phyloP scores from a whole-genome alignment of 2,113 vertebrate genomes.

The Oryzias javanicus region DNA sequence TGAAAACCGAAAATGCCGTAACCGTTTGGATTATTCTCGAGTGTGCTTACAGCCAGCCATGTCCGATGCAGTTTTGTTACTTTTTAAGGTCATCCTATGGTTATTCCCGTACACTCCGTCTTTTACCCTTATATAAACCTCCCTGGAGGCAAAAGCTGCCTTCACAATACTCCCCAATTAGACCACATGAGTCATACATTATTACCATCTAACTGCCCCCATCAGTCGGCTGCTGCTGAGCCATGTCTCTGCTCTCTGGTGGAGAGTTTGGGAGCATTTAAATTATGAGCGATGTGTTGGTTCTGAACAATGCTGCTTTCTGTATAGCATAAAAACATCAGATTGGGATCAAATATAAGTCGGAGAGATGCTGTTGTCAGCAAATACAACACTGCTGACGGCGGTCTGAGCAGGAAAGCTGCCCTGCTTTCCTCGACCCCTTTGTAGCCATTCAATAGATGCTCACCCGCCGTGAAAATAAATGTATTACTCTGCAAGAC shows the following conservation, averaged over 20 bases:
- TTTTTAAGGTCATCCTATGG: conserved; percentile 36
- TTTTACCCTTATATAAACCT: conserved; percentile 27
- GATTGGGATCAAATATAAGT: conserved; percentile 10
- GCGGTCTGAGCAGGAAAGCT: background rate
- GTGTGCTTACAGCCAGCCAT: conserved; percentile 6
- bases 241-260: conserved; percentile 13
- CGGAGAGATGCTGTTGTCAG: conserved; percentile 3
- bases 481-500: background rate
- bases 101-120: conserved; percentile 3
- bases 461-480: background rate
- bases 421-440: background rate
- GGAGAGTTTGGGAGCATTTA: conserved; percentile 28
- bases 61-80: background rate
- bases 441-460: conserved; percentile 3
- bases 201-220: conserved; percentile 35
- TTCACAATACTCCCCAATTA: conserved; percentile 24
- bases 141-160: conserved; percentile 29
- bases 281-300: conserved; percentile 37
- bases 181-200: conserved; percentile 48
- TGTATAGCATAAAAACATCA: conserved; percentile 16
- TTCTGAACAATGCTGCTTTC: conserved; percentile 9
- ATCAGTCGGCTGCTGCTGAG: conserved; percentile 38
- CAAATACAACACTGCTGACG: conserved; percentile 8
- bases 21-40: background rate
- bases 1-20: background rate